phyloP scores from a whole-genome alignment of 2,888 invertebrate genomes.

The Thereva unica region DNA sequence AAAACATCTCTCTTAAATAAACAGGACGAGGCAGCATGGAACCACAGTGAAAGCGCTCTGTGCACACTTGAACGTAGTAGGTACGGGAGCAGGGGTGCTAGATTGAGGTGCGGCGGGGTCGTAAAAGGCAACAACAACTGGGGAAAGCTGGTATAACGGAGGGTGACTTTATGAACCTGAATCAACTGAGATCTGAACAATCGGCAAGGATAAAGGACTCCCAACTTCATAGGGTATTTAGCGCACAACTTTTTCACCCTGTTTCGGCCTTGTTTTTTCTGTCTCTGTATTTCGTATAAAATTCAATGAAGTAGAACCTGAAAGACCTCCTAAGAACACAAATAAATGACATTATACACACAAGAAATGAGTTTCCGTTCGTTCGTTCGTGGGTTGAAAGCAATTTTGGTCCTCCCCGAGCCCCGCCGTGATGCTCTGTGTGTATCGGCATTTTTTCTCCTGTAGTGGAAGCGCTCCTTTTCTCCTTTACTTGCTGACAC shows the following conservation, averaged over 20 bases:
- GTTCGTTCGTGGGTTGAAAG: conserved; percentile 18
- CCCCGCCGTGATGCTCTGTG: not conserved
- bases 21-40: conserved; percentile 10
- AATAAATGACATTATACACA: conserved; percentile 16
- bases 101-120: conserved; percentile 2
- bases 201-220: too few species aligned
- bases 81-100: conserved; percentile 14
- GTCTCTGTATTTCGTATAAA: not conserved
- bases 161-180: too few species aligned
- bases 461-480: conserved; percentile 2
- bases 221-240: not conserved
- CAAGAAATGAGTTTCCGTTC: conserved; percentile 16
- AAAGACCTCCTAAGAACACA: conserved; percentile 4
- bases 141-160: too few species aligned
- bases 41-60: conserved; percentile 1
- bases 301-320: conserved; percentile 11
- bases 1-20: conserved; percentile 23
- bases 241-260: not conserved
- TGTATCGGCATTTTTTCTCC: not conserved
- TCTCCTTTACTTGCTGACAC: conserved; percentile 16
- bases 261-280: not conserved
- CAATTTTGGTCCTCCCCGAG: conserved; percentile 7
- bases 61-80: conserved; percentile 15
- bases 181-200: too few species aligned
- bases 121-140: conserved; percentile 1